Conservation (phyloP, 2,797 vertebrate species). For the Falco concolor region DNA sequence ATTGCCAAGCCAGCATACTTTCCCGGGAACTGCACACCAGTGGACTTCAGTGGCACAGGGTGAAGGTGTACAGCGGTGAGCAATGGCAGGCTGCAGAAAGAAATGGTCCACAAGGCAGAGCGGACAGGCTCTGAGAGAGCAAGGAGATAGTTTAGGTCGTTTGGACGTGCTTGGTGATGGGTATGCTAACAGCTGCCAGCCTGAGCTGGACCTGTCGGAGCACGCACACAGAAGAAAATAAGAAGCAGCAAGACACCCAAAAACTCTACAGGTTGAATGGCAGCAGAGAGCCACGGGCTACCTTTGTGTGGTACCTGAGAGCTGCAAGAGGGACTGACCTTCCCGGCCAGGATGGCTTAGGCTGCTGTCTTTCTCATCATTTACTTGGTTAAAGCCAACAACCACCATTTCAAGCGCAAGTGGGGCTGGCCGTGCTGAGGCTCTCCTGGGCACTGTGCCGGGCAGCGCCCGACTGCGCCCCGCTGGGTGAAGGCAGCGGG, state of each 20-base stretch:
- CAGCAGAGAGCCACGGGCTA: neutral
- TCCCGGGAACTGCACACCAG: accelerated
- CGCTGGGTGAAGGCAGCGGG: neutral
- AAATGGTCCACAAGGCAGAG: neutral
- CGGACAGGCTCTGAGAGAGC: neutral
- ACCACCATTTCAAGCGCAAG: neutral
- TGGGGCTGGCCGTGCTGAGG: too few relatives aligned
- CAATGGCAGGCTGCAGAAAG: neutral
- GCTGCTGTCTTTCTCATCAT: neutral
- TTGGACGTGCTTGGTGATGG: neutral
- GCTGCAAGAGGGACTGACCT: neutral
- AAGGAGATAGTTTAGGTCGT: neutral
- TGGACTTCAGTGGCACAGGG: neutral
- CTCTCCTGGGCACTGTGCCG: accelerated
- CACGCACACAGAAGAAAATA: neutral
- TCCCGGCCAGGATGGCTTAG: neutral
- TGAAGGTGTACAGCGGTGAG: neutral
- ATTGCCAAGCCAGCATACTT: neutral
- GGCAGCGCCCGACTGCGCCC: neutral
- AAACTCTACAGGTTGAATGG: accelerated
- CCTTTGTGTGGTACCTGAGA: neutral
- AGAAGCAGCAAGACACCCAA: neutral
- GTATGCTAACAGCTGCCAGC: neutral
- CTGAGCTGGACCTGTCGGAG: neutral
- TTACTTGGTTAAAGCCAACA: neutral